Base-by-base conservation (phyloP, 1,140 invertebrate species). In the Dreissena polymorpha region DNA sequence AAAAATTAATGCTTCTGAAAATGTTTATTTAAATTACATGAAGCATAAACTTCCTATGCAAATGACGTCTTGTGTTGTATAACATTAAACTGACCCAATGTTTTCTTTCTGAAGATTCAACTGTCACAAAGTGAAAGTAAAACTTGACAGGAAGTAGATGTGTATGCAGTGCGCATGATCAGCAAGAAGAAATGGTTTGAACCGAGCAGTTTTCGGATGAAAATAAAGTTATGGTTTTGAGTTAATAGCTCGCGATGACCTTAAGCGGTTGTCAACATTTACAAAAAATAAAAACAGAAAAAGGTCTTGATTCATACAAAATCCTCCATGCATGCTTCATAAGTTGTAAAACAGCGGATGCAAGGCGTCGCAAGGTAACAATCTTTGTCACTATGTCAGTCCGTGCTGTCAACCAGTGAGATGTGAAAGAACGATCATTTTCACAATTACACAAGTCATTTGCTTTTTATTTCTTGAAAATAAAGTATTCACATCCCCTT, bases 321-420 rank as follows among this genome's bases (percentile, higher is more conserved):
- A 94, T 96, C 83, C 95, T 96, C 85, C 95, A 96, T 93, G 94
- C 95, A 87, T 95, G 95, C 93, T 96, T 96, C 90, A 95, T 96
- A 77, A 94, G 96, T 75, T 96, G 95, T 91, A 94, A 95, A 68
- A 95, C 95, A 81, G 93, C 93, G 87, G 95, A 96, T 93, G 95
- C 95, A 60, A 94, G 95, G 85, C 94, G 94, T 93, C 94, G 95
- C 89, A 96, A 96, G 95, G 95, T 96, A 76, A 87, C 64, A 14
- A 74, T 53, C 53, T 60, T 21, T 65, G n/a, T 79, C 16, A 23
- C 57, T 60, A 23, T 60, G 39, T 39, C 39, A 39, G 39, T 8
- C 39, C 8, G 39, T 39, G 2, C 39, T 39, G 39, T 39, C 39
- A 39, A 39, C 2, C 39, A 39, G 39, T 39, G 39, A 39, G 8